These are phyloP conservation scores for Callyntrura sp. DNA, from an alignment of 2,888 invertebrate genomes.

Conservation along the genomic window DNA sequence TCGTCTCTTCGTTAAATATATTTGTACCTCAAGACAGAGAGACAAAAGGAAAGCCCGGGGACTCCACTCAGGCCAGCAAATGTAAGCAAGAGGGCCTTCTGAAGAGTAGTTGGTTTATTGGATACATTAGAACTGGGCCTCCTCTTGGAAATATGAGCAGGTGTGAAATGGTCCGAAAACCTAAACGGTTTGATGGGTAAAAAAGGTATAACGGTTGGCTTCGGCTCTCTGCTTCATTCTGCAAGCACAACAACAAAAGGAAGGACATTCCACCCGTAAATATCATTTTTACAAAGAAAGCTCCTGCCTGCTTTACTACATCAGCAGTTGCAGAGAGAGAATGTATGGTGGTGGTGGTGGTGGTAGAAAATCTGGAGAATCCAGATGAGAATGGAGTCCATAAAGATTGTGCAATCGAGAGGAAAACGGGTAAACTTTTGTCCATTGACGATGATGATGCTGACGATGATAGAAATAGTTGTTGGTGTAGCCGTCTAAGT, in stretches of 20 bases:
- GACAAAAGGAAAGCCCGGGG: conserved; percentile 40
- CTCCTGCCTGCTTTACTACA: conserved; percentile 34
- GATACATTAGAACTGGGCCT: conserved; percentile 26
- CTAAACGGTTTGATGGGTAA: conserved; percentile 67
- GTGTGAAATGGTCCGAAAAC: conserved; percentile 79
- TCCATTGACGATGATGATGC: conserved; percentile 52
- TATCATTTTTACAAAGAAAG: background rate
- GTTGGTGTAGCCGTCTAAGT: conserved; percentile 41
- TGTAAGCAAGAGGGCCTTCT: conserved; percentile 3
- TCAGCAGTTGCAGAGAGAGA: background rate
- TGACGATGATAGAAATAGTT: conserved; percentile 39
- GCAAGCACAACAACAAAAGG: conserved; percentile 38
- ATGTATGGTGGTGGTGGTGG: no score
- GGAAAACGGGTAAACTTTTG: conserved; percentile 75
- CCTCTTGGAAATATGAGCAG: conserved; percentile 70
- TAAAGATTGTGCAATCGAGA: conserved; percentile 72
- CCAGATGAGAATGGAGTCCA: conserved; percentile 60
- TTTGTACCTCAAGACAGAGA: background rate
- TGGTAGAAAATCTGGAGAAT: conserved; percentile 59
- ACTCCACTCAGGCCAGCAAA: conserved; percentile 17
- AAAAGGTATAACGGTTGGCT: conserved; percentile 51
- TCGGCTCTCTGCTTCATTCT: background rate
- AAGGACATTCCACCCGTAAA: conserved; percentile 53
- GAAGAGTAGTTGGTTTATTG: background rate
- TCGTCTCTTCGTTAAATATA: background rate